Evolutionary conservation across 2,888 invertebrate species (phyloP).

Genomic region (Drosophila mulleri): DNA sequence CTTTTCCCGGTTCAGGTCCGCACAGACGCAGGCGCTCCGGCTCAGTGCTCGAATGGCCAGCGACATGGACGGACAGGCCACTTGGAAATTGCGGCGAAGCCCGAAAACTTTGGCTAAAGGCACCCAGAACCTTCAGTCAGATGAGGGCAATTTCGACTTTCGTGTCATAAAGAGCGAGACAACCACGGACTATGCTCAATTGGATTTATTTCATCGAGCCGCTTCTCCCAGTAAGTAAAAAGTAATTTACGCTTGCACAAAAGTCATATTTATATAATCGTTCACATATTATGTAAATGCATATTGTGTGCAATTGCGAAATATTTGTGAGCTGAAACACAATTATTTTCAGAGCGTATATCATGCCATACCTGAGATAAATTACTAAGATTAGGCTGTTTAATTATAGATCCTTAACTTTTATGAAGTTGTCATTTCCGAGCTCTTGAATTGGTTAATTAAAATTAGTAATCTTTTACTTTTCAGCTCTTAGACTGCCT

Average conservation of each 20-base stretch:
- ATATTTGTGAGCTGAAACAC: background rate
- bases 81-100: slow-evolving; percentile 47
- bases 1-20: background rate
- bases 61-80: slow-evolving; percentile 61
- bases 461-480: no score
- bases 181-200: slow-evolving; percentile 35
- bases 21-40: slow-evolving; percentile 21
- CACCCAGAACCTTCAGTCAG: slow-evolving; percentile 15
- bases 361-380: no score
- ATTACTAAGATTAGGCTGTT: no score
- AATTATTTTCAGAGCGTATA: no score
- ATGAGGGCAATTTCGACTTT: slow-evolving; percentile 29
- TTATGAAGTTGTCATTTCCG: no score
- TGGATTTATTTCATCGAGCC: slow-evolving; percentile 86
- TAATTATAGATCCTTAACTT: no score
- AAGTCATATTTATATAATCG: background rate
- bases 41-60: slow-evolving; percentile 46
- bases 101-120: slow-evolving; percentile 4
- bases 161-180: slow-evolving; percentile 37
- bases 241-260: background rate
- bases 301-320: background rate
- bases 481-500: no score
- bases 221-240: slow-evolving; percentile 84
- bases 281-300: background rate
- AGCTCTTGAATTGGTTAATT: no score